phyloP scores from a whole-genome alignment of 2,113 vertebrate genomes.

The Bothrops jararaca region DNA sequence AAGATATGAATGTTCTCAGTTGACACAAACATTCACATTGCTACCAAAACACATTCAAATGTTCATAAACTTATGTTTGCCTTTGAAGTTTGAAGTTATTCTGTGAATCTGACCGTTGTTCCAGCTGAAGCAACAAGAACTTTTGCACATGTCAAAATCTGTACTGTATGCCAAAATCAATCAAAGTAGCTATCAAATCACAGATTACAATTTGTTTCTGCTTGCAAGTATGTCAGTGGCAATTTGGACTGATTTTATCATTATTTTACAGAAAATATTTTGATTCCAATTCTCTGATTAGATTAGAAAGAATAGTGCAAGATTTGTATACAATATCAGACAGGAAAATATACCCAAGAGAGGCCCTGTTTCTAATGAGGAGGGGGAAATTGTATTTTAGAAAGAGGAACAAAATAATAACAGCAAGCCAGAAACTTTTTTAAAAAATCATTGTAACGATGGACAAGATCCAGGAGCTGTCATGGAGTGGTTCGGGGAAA shows the following conservation, averaged over 20 bases:
- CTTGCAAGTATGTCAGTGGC: neutral
- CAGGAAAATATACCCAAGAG: neutral
- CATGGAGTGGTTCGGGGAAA: neutral
- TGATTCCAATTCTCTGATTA: neutral
- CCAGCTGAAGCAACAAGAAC: constrained; percentile 63
- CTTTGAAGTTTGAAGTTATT: constrained; percentile 62
- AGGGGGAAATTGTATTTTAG: neutral
- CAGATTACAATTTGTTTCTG: neutral
- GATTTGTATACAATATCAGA: neutral
- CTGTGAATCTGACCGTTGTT: constrained; percentile 44
- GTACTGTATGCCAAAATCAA: constrained; percentile 38
- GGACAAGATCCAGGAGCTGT: neutral
- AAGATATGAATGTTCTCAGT: neutral
- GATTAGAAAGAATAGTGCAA: neutral
- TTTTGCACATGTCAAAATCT: constrained; percentile 39
- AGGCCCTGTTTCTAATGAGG: neutral
- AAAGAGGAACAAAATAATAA: neutral
- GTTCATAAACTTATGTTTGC: constrained; percentile 42
- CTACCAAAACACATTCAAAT: constrained; percentile 55
- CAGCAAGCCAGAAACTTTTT: neutral
- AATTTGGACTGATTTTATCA: neutral
- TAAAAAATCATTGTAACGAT: neutral
- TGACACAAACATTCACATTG: constrained; percentile 50
- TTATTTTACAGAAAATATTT: neutral
- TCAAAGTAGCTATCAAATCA: constrained; percentile 31